These are phyloP conservation scores for Apotomis turbidana DNA, from an alignment of 2,888 invertebrate species.

Conservation along the genomic window DNA sequence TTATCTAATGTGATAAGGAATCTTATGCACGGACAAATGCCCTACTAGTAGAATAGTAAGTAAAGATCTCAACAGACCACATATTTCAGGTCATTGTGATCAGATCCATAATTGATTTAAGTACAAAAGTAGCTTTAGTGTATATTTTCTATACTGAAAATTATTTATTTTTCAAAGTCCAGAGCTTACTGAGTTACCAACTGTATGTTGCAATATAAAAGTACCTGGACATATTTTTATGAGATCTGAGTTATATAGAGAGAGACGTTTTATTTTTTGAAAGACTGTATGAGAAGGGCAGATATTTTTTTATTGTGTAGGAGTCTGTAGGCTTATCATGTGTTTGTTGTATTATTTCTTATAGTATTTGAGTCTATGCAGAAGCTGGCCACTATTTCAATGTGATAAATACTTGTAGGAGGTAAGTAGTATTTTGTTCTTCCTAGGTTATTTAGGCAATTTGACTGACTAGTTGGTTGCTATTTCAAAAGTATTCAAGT, in stretches of 20 bases:
- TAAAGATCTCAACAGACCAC: conserved; percentile 31
- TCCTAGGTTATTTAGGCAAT: conserved; percentile 27
- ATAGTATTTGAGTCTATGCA: conserved; percentile 32
- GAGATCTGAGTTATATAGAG: conserved; percentile 41
- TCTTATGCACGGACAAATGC: conserved; percentile 22
- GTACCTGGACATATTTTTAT: conserved; percentile 24
- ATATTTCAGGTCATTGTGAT: conserved; percentile 31
- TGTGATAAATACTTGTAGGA: conserved; percentile 39
- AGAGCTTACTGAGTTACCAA: conserved; percentile 35
- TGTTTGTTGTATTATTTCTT: conserved; percentile 32
- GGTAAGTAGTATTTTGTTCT: conserved; percentile 33
- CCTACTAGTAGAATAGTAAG: conserved; percentile 29
- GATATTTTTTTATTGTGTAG: conserved; percentile 37
- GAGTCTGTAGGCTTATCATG: conserved; percentile 28
- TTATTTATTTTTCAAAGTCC: conserved; percentile 34
- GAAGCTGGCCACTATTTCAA: conserved; percentile 33
- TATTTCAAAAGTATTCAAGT: conserved; percentile 44
- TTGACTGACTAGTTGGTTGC: conserved; percentile 38
- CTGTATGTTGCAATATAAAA: conserved; percentile 26
- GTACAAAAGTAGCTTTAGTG: conserved; percentile 40
- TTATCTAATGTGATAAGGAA: conserved; percentile 5
- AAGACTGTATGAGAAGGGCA: conserved; percentile 31
- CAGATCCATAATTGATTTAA: conserved; percentile 29
- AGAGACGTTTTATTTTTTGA: conserved; percentile 43
- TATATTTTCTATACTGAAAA: conserved; percentile 38